Evolutionary conservation across 2,797 vertebrate species (phyloP).

Genomic region (Salarias fasciatus): DNA sequence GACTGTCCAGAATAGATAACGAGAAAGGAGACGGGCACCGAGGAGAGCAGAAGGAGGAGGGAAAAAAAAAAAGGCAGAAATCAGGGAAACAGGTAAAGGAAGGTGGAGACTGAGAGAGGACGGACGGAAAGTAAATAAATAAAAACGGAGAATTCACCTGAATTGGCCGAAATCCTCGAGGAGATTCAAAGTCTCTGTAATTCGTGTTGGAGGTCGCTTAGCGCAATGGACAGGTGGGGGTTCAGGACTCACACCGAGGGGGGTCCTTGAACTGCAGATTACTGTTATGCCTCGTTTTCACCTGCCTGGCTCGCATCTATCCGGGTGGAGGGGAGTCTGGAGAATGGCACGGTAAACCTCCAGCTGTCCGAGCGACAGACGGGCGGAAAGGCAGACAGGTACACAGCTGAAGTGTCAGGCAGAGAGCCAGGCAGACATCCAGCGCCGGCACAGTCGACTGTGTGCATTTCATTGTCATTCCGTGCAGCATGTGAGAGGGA

Average conservation of each 20-base stretch:
- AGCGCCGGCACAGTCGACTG: conserved; percentile 52
- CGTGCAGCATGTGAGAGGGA: conserved; percentile 47
- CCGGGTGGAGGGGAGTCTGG: conserved; percentile 55
- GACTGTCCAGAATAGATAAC: conserved; percentile 78
- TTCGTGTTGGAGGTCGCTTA: conserved; percentile 55
- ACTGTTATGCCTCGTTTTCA: conserved; percentile 54
- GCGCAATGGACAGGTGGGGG: conserved; percentile 55
- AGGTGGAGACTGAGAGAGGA: conserved; percentile 13
- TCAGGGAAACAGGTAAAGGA: conserved; percentile 42
- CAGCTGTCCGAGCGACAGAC: conserved; percentile 57
- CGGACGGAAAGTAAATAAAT: conserved; percentile 12
- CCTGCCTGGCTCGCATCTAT: conserved; percentile 37
- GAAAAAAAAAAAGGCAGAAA: conserved; percentile 1
- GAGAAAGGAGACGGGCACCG: conserved; percentile 51
- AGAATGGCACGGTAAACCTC: conserved; percentile 55
- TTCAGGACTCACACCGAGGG: conserved; percentile 65
- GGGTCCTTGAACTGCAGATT: conserved; percentile 61
- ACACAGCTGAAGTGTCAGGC: conserved; percentile 60
- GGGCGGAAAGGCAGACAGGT: conserved; percentile 50
- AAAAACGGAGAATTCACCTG: conserved; percentile 53
- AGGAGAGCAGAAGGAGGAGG: conserved; percentile 30
- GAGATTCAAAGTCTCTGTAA: conserved; percentile 36
- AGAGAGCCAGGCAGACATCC: conserved; percentile 61
- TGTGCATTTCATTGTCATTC: conserved; percentile 70
- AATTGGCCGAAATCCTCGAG: conserved; percentile 47